These are phyloP conservation scores for Menidia beryllina DNA, from an alignment of 2,113 vertebrate genomes.

Conservation along the genomic window DNA sequence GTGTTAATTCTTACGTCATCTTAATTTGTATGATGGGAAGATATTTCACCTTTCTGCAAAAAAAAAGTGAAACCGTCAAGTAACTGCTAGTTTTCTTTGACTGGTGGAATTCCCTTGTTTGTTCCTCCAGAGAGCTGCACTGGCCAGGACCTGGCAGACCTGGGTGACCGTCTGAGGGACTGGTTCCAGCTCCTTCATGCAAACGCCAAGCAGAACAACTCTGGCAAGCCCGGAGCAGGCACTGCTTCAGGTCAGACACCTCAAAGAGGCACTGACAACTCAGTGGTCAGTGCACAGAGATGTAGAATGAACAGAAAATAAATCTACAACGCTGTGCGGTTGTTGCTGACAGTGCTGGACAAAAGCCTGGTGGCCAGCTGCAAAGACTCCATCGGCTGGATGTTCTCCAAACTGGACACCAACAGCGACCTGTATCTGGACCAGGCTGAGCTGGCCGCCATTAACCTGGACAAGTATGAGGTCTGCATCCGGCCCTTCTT, in stretches of 20 bases:
- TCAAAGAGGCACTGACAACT: slow-evolving; percentile 14
- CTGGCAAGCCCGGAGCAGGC: slow-evolving; percentile 74
- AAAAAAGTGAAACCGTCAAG: too few relatives aligned
- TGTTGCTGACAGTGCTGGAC: slow-evolving; percentile 85
- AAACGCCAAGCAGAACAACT: slow-evolving; percentile 93
- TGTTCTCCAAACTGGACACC: slow-evolving; percentile 95
- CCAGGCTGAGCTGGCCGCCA: slow-evolving; percentile 89
- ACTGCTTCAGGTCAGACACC: slow-evolving; percentile 78
- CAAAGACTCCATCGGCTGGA: slow-evolving; percentile 97
- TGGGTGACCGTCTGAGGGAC: slow-evolving; percentile 94
- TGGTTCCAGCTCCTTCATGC: slow-evolving; percentile 98
- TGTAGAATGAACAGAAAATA: not conserved
- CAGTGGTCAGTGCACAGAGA: slow-evolving; percentile 5
- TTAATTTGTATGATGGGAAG: slow-evolving; percentile 40
- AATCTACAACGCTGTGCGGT: slow-evolving; percentile 2
- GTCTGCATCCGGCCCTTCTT: slow-evolving; percentile 97
- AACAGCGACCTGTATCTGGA: slow-evolving; percentile 92
- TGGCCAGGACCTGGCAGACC: slow-evolving; percentile 94
- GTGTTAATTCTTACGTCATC: slow-evolving; percentile 42
- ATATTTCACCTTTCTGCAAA: too few relatives aligned
- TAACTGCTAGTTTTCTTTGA: slow-evolving; percentile 33
- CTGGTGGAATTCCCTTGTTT: slow-evolving; percentile 22
- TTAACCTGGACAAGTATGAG: slow-evolving; percentile 98
- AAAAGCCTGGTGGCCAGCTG: slow-evolving; percentile 92
- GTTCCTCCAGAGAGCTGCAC: slow-evolving; percentile 89